Evolutionary conservation across 2,113 vertebrate genomes (phyloP).

Genomic region (Corythaeola cristata): DNA sequence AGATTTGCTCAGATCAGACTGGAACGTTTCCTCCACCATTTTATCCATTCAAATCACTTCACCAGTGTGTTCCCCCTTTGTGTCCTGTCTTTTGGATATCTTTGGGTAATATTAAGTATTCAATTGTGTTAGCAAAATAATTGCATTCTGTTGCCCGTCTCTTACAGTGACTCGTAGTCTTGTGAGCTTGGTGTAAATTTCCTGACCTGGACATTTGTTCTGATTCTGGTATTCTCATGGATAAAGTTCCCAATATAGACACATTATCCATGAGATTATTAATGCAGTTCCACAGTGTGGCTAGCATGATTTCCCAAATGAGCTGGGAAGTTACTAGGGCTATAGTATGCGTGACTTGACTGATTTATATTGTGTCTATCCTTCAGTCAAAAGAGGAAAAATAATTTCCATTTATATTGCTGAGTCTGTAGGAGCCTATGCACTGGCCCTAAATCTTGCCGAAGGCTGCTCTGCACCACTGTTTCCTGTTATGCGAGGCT

Average conservation of each 20-base stretch:
- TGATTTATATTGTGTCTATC: conserved; percentile 2
- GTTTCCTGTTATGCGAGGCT: not conserved
- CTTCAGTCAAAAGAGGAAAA: conserved; percentile 46
- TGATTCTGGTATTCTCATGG: not conserved
- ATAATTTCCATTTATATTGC: conserved; percentile 56
- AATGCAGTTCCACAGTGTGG: not conserved
- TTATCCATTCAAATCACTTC: not conserved
- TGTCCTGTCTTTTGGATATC: not conserved
- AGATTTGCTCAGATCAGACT: not conserved
- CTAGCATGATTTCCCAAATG: conserved; percentile 42
- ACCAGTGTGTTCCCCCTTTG: not conserved
- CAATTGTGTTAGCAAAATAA: not conserved
- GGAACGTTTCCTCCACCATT: not conserved
- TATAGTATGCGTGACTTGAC: not conserved
- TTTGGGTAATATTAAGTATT: not conserved
- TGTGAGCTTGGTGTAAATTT: not conserved
- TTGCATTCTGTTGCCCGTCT: not conserved
- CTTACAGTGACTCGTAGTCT: not conserved
- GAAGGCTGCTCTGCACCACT: not conserved
- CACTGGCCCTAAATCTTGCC: not conserved
- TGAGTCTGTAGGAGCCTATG: not conserved
- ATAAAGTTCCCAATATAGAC: conserved; percentile 11
- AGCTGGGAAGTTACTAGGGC: not conserved
- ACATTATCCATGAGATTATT: not conserved
- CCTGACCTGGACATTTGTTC: not conserved